Base-by-base conservation (phyloP, 2,113 vertebrate genomes). In the Puntigrus tetrazona region DNA sequence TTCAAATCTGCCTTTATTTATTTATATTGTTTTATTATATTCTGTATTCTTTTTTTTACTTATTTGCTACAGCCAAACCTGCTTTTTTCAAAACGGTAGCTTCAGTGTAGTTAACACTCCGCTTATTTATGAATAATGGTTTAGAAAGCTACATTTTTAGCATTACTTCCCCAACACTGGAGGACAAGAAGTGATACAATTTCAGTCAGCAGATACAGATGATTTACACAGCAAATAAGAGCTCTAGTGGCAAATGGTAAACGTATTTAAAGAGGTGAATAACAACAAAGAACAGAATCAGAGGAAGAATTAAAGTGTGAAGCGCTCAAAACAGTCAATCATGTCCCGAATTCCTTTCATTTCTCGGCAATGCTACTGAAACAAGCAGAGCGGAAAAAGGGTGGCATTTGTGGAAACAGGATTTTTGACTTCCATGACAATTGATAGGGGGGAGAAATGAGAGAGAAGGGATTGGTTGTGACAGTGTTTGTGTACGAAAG, bases 171-270 rank as follows among this genome's bases (percentile, higher is more conserved):
- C 18, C 36, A 82, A 65, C 55, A 61, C 85, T 88, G 85, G 65
- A 86, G 57, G 80, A 84, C 87, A 38, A 50, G 7, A 83, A 83
- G 86, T 89, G 91, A 92, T 93, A 91, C 89, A 92, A 92, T 92
- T 92, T 92, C 92, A 93, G 89, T 92, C 93, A 81, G 87, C 81
- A 83, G 89, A 89, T 87, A 94, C 92, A 91, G 92, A 92, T 88
- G 89, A 91, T 90, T 92, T 89, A 90, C 91, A 89, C 87, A 78
- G 90, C 90, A 87, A 90, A 90, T 81, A 86, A 5, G 75, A 70
- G 27, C 75, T 78, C 79, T 31, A 16, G 29, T 87, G 82, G 82
- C 59, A 89, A 82, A 79, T 85, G 88, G 78, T 65, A 86, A 89
- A 92, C 88, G 87, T 89, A 91, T 91, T 88, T 88, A 47, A 82